These are phyloP conservation scores for Sebastes alutus DNA, from an alignment of 2,797 vertebrate species.

Conservation along the genomic window DNA sequence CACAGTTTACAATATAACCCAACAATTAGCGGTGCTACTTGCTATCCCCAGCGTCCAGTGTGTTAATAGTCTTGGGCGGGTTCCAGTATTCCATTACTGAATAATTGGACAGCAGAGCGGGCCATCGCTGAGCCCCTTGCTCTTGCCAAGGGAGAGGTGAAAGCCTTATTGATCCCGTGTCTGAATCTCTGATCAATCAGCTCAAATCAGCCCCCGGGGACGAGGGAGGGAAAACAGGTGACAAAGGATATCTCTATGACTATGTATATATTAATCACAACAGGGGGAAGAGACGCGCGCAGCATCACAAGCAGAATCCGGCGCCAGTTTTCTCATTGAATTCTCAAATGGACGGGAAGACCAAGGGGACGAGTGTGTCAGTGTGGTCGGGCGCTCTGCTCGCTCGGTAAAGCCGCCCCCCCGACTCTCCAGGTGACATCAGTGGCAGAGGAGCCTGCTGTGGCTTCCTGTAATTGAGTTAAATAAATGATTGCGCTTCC, in stretches of 20 bases:
- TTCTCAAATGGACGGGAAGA: conserved; percentile 6
- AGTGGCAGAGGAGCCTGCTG: conserved; percentile 58
- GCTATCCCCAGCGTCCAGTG: conserved; percentile 60
- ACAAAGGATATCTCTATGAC: conserved; percentile 76
- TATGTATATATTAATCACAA: conserved; percentile 66
- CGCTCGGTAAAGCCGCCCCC: background rate
- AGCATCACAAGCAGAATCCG: conserved; percentile 50
- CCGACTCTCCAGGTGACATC: conserved; percentile 68
- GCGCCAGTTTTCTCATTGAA: conserved; percentile 14
- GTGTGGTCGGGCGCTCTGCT: conserved; percentile 7
- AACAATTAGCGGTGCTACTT: conserved; percentile 73
- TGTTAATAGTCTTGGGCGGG: conserved; percentile 77
- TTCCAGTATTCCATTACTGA: conserved; percentile 79
- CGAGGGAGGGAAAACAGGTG: conserved; percentile 61
- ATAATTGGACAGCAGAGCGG: conserved; percentile 79
- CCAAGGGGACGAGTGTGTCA: background rate
- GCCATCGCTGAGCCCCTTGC: conserved; percentile 68
- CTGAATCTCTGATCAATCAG: conserved; percentile 81
- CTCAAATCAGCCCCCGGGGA: conserved; percentile 78
- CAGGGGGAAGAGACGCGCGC: background rate
- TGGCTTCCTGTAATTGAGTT: conserved; percentile 80
- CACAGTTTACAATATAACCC: conserved; percentile 68
- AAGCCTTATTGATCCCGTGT: conserved; percentile 79
- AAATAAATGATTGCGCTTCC: conserved; percentile 83
- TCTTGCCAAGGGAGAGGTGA: conserved; percentile 77